These are phyloP conservation scores for Festucalex cinctus DNA, from an alignment of 2,113 vertebrate species.

Conservation along the genomic window DNA sequence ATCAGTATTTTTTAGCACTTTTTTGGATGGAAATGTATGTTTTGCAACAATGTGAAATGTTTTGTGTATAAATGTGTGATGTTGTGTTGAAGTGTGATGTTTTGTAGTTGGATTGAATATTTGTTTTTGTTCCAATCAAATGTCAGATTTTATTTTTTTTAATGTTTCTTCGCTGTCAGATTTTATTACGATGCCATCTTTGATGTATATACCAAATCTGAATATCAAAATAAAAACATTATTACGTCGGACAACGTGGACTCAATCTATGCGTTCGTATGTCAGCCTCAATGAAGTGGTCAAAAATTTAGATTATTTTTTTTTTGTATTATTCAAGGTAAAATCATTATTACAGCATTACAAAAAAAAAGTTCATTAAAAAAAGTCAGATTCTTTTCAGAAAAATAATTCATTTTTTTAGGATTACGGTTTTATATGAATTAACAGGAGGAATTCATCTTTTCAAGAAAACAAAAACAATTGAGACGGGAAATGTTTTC, in stretches of 20 bases:
- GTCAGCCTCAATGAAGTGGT: not conserved
- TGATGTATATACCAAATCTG: constrained; percentile 70
- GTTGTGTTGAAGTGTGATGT: not conserved
- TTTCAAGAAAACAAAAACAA: too few species aligned
- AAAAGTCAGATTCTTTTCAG: too few species aligned
- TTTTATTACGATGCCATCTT: constrained; percentile 43
- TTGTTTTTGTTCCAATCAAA: not conserved
- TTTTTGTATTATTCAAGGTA: too few species aligned
- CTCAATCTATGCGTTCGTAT: not conserved
- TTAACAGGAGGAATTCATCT: too few species aligned
- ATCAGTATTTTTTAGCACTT: not conserved
- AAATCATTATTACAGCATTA: too few species aligned
- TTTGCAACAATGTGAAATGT: not conserved
- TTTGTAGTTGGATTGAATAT: not conserved
- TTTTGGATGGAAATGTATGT: not conserved
- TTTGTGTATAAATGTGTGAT: not conserved
- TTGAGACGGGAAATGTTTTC: too few species aligned
- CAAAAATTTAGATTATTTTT: too few species aligned
- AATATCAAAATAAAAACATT: constrained; percentile 56
- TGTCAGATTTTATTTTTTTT: not conserved
- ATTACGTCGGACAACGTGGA: constrained; percentile 37
- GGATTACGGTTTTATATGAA: too few species aligned
- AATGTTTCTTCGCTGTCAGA: constrained; percentile 71
- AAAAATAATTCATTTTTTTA: too few species aligned
- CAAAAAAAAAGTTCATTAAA: too few species aligned